Evolutionary conservation across 2,888 invertebrate genomes (phyloP), one percentile per base, ranked within the genome.

Genomic region (Temnothorax unifasciatus): DNA sequence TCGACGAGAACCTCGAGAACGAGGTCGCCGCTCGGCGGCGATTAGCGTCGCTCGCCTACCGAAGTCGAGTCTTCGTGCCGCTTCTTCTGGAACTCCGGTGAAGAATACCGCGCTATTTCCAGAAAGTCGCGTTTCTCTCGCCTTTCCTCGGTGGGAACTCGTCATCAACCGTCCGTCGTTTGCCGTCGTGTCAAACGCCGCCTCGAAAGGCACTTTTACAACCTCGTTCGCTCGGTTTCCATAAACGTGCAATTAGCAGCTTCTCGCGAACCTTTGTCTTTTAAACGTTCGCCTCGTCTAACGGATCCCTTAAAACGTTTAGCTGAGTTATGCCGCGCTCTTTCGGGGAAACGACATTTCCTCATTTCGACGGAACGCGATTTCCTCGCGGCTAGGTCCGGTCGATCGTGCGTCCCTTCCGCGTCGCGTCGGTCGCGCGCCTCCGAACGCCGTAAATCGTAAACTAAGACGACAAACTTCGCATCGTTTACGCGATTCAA

Each of bases 41-140:
- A 92, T 93, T 92, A 92, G 90, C 91, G 90, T 92, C 90, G 87
- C 85, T 88, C 87, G 88, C 87, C 89, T 89, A 90, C 86, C 89
- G 90, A 66, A 44, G 66, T 47, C 64, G 90, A 90, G 41, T 84
- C 83, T 85, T 86, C 89, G 90, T 90, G 86, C 90, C 85, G 90
- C 92, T 91, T 92, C 84, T 89, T 88, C 29, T 44, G 34, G 15
- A 15, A 52, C 52, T 66, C 25, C 54, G 57, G n/a, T 57, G 25
- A 77, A 54, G 75, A 84, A 64, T 41, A 76, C 18, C 44, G 84
- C 81, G 75, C 83, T 82, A 86, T 88, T 87, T 89, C 66, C 87
- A 84, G 63, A 61, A 73, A 61, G 77, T 41, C 69, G 75, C 64
- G 69, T 82, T 29, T 52, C 44, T 61, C 61, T 52, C n/a, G 38